Percentiles rank a stretch among this genome's conserved stretches.
Conservation (phyloP, 2,113 vertebrate genomes). For the Phyllostomus hastatus region DNA sequence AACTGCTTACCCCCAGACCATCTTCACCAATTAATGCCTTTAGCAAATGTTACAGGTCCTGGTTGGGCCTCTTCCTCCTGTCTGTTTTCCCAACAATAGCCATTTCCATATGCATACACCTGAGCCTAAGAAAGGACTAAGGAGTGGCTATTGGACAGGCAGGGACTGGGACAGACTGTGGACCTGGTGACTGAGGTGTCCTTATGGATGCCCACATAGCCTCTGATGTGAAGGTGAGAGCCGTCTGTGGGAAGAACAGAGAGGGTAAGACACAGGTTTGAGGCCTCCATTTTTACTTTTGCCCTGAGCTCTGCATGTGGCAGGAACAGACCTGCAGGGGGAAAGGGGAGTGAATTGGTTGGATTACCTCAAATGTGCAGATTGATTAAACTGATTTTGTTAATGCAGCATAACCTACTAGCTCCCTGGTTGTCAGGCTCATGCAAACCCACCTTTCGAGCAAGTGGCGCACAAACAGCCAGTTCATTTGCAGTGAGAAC, state of each 20-base stretch:
- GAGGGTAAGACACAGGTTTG: background rate
- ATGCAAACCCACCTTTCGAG: background rate
- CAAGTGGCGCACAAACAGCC: background rate
- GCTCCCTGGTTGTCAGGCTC: background rate
- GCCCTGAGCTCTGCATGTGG: background rate
- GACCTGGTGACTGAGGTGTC: background rate
- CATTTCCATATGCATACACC: rapidly evolving
- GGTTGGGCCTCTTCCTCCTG: background rate
- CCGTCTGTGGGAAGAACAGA: background rate
- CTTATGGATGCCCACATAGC: background rate
- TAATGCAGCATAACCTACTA: background rate
- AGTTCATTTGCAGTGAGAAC: background rate
- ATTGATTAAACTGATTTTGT: background rate
- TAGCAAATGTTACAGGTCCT: background rate
- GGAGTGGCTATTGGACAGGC: background rate
- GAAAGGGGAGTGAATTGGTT: background rate
- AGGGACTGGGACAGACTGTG: background rate
- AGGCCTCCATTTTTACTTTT: background rate
- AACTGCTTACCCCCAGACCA: background rate
- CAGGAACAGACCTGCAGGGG: background rate
- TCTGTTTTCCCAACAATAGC: background rate
- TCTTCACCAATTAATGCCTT: background rate
- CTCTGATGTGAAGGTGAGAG: background rate
- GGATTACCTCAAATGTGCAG: background rate
- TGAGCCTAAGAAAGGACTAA: background rate